Percentiles rank a stretch among this genome's conserved stretches.
Conservation (phyloP, 2,113 vertebrate species). For the human region GRCh38 chr4:159505501-159506000, state of each 20-base stretch:
- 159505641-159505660: constrained; percentile 40
- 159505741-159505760: neutral
- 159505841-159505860: neutral
- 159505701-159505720: neutral
- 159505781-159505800: neutral
- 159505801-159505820: neutral
- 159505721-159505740: neutral
- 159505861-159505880: neutral
- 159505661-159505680: neutral
- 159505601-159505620: constrained; percentile 57
- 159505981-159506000: neutral
- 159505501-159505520: constrained; percentile 74
- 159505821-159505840: neutral
- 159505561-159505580: constrained; percentile 60
- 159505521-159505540: constrained; percentile 70
- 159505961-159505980: neutral
- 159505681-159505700: neutral
- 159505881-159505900: neutral
- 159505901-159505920: neutral
- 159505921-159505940: neutral
- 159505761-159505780: neutral
- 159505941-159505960: constrained; percentile 4
- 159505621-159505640: neutral
- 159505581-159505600: constrained; percentile 16
- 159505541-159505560: constrained; percentile 48